Evolutionary conservation across 2,797 vertebrate species (phyloP), one percentile per base, ranked within the genome.

Genomic region (Lateolabrax maculatus): DNA sequence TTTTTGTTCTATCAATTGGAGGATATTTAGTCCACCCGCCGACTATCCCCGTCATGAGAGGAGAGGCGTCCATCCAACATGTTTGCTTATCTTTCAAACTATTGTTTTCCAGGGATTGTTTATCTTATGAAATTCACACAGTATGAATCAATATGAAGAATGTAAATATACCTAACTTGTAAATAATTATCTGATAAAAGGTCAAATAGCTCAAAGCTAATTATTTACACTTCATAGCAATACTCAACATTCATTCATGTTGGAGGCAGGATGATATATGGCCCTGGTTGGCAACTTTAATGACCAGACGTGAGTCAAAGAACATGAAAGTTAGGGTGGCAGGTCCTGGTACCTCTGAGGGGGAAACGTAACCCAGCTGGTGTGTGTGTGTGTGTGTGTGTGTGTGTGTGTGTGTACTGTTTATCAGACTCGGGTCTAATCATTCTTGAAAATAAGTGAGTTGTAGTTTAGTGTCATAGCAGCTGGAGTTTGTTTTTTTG

Each of bases 1-100:
- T 91, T 92, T 87, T 77, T 4, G 73, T 78, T 77, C 46, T 36
- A 72, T 93, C 90, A 93, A 92, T 90, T 67, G 92, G 86, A 93
- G 92, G 90, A 94, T 93, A 94, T 93, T 92, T 91, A 81, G 74
- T 77, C 86, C 84, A 12, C 74, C 77, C 67, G 43, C 37, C n/a
- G 16, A 68, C 71, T 77, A 9, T 88, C 78, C 78, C 48, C 31
- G 39, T 85, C 57, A 31, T 69, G 48, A 41, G 37, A 61, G 48
- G 4, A 70, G 67, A 81, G 71, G 66, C 79, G 39, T 76, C 73
- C 1, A 15, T 87, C 72, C 61, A 31, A 37, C 73, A 44, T 63
- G 80, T 92, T 83, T 92, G 89, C 84, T 92, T 91, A 86, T 90
- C 85, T 88, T 92, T 77, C 58, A 41, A 77, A 74, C 88, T 79